Percentiles rank a stretch among this genome's conserved stretches.
These are phyloP conservation scores for Microctenopoma lineatum DNA, from an alignment of 2,797 vertebrate species.

Conservation along the genomic window DNA sequence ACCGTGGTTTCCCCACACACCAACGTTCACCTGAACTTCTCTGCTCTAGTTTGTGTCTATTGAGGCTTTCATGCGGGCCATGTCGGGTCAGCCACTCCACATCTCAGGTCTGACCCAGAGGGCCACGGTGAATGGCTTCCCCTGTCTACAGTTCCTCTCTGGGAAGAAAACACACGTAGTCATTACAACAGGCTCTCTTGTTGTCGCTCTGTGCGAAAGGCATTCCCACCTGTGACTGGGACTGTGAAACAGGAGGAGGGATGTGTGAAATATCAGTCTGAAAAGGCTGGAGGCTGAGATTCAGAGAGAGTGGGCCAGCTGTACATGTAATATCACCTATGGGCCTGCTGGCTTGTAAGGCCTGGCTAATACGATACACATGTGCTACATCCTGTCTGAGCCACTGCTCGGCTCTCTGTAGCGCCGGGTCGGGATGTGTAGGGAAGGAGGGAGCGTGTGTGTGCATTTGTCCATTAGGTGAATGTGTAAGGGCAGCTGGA, in stretches of 20 bases:
- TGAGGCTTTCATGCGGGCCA: conserved; percentile 60
- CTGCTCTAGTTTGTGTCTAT: conserved; percentile 38
- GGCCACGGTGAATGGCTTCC: conserved; percentile 69
- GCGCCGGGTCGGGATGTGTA: conserved; percentile 2
- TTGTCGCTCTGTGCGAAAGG: conserved; percentile 67
- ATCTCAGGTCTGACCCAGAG: conserved; percentile 62
- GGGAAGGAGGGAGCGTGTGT: conserved; percentile 22
- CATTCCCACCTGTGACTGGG: conserved; percentile 79
- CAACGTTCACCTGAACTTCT: conserved; percentile 61
- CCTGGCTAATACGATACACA: conserved; percentile 80
- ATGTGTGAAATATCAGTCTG: conserved; percentile 81
- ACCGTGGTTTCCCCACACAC: conserved; percentile 28
- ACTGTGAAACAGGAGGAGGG: conserved; percentile 55
- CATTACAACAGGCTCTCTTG: conserved; percentile 74
- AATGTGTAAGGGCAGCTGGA: conserved; percentile 57
- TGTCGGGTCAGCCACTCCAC: conserved; percentile 58
- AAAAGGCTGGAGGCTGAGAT: conserved; percentile 52
- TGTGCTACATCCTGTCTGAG: conserved; percentile 83
- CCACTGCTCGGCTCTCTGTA: conserved; percentile 57
- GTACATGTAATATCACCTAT: conserved; percentile 79
- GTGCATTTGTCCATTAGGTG: conserved; percentile 34
- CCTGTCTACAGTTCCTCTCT: conserved; percentile 63
- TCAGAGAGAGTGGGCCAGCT: conserved; percentile 70
- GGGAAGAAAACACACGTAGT: conserved; percentile 46
- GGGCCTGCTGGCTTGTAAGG: conserved; percentile 69